Evolutionary conservation across 1,140 invertebrate species (phyloP).

Genomic region (Ladona fulva): DNA sequence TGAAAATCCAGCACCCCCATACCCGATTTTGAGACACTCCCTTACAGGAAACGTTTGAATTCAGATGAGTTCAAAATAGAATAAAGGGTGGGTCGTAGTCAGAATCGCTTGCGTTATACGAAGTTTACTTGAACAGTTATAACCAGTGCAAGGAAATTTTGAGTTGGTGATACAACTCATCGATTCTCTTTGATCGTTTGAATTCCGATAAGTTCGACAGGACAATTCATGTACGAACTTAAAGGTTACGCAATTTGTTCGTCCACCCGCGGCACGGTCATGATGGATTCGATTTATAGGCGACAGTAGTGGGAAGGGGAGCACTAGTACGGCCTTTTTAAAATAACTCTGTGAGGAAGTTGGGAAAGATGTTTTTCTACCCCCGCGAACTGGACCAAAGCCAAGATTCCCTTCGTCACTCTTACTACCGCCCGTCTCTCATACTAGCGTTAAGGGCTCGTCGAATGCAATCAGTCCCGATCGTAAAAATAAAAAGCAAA

Average conservation of each 20-base stretch:
- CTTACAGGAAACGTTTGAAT: neutral
- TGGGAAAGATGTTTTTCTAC: constrained; percentile 7
- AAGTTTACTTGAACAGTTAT: neutral
- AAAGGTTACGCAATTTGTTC: no score
- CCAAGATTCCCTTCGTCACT: constrained; percentile 3
- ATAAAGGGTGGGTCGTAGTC: neutral
- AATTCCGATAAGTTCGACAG: no score
- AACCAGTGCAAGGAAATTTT: no score
- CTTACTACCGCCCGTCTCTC: neutral
- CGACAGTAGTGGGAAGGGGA: neutral
- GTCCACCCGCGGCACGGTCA: no score
- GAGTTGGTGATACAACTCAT: no score
- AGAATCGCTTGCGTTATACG: neutral
- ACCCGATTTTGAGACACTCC: neutral
- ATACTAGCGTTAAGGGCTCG: neutral
- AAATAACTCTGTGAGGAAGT: neutral
- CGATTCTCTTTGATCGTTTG: no score
- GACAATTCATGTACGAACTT: no score
- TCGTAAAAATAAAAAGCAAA: no score
- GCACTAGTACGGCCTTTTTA: neutral
- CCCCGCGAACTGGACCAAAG: neutral
- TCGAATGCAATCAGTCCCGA: no score
- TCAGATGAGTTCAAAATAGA: neutral
- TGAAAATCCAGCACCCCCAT: no score
- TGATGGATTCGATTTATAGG: neutral